A percentile compares a stretch with the other conserved stretches of the same genome.
Conservation (phyloP, 2,797 vertebrate species). For the Tokudaia tokunoshimensis region DNA sequence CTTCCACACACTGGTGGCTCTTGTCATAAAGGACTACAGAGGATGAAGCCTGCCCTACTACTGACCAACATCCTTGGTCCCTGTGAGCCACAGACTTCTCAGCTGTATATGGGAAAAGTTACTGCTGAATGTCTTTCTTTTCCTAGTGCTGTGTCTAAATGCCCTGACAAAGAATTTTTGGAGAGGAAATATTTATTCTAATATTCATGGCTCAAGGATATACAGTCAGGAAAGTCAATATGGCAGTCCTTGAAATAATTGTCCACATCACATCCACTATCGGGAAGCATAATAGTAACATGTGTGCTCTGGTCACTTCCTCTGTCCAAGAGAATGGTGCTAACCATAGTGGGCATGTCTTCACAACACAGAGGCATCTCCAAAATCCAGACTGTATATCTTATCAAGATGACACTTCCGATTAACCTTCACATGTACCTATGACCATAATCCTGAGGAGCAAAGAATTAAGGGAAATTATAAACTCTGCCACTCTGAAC, state of each 20-base stretch:
- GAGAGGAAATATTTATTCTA: neutral
- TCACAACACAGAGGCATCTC: neutral
- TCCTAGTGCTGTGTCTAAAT: neutral
- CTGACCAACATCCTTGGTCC: neutral
- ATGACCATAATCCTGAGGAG: accelerated
- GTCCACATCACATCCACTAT: neutral
- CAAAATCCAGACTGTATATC: neutral
- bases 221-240: neutral
- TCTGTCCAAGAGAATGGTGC: neutral
- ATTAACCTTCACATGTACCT: neutral
- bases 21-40: neutral
- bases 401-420: neutral
- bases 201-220: neutral
- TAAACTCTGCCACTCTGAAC: neutral
- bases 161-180: neutral
- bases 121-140: neutral
- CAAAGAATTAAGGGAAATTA: too few relatives aligned
- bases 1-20: too few relatives aligned
- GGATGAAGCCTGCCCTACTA: neutral
- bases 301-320: neutral
- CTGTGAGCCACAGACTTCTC: neutral
- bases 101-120: neutral
- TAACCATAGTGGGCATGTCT: neutral
- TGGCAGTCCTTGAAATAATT: neutral
- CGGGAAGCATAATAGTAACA: neutral